Evolutionary conservation across 2,888 invertebrate genomes (phyloP), one percentile per base, ranked within the genome.

Genomic region (Penaeus monodon): DNA sequence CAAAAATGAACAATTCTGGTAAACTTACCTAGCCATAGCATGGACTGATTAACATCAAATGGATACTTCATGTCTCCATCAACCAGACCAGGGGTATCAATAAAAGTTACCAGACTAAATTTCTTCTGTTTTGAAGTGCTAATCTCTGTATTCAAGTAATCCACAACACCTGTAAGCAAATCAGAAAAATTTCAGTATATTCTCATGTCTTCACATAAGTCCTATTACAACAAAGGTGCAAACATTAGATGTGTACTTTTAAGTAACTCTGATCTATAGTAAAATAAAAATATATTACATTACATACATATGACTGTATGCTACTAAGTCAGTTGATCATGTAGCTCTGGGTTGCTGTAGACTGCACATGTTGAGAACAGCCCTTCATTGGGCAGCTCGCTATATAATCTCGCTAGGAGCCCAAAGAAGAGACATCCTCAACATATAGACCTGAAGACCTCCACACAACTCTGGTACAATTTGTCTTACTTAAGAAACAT

Each of bases 41-140:
- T 93, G 29, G 94, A 92, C 90, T 93, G 92, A 91, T 94, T 93
- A 65, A 94, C 94, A 92, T 94, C 94, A 91, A 94, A 94, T 4
- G 94, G 94, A 91, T 94, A 94, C 90, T 94, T 93, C 94, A 94
- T 94, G 91, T 94, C 94, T 3, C 94, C 94, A 92, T 94, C 94
- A 14, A 94, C 94, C 29, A 94, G 92, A 8, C 94, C 94, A n/a
- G 94, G 94, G 2, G 94, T 94, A 91, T 94, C 94, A 29, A 94
- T 93, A 91, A 94, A 94, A 14, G 94, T 94, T 68, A 94, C 93
- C 88, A 94, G 91, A 90, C 93, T 93, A 91, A 94, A 94, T 90
- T 93, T 94, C 91, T 94, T 94, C 91, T 94, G 93, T 90, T 94
- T 93, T 2, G 94, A 94, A 10, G 94, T 93, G 38, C 94, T 93